Conservation (phyloP, 2,797 vertebrate species). For the Aplochiton taeniatus region DNA sequence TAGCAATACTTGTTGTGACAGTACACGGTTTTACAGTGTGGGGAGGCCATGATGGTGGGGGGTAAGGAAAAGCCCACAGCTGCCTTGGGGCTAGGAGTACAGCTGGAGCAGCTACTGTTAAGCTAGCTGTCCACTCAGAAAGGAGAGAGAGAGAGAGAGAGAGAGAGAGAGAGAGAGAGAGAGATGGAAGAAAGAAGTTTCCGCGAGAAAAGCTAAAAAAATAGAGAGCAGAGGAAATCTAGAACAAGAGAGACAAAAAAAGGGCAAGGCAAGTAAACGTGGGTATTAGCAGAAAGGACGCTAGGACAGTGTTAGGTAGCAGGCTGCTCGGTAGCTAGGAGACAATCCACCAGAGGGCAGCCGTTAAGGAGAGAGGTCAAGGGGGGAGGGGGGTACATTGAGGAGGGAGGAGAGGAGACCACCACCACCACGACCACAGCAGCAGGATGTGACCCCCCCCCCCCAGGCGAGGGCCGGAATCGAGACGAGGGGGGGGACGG, state of each 20-base stretch:
- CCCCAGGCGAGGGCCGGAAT: slow-evolving; percentile 35
- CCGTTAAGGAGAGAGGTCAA: too few species aligned
- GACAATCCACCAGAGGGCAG: too few species aligned
- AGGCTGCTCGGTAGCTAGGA: too few species aligned
- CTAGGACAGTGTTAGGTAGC: too few species aligned
- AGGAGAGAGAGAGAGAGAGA: slow-evolving; percentile 25
- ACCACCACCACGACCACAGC: slow-evolving; percentile 36
- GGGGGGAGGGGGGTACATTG: too few species aligned
- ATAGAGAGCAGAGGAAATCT: not conserved
- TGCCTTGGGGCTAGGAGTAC: slow-evolving; percentile 36
- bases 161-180: slow-evolving; percentile 25
- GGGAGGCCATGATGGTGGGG: slow-evolving; percentile 4
- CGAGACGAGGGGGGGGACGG: slow-evolving; percentile 4
- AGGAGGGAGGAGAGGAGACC: too few species aligned
- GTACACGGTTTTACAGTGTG: slow-evolving; percentile 47
- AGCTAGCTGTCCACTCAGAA: slow-evolving; percentile 24
- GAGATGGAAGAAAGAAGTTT: not conserved
- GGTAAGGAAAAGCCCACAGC: slow-evolving; percentile 44
- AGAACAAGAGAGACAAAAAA: slow-evolving; percentile 11
- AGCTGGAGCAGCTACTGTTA: slow-evolving; percentile 53
- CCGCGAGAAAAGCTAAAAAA: not conserved
- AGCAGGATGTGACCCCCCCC: slow-evolving; percentile 14
- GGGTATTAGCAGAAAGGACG: too few species aligned
- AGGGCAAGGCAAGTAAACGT: too few species aligned
- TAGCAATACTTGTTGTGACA: slow-evolving; percentile 42